Base-by-base conservation (phyloP, 2,113 vertebrate species). In the Tringa solitaria region DNA sequence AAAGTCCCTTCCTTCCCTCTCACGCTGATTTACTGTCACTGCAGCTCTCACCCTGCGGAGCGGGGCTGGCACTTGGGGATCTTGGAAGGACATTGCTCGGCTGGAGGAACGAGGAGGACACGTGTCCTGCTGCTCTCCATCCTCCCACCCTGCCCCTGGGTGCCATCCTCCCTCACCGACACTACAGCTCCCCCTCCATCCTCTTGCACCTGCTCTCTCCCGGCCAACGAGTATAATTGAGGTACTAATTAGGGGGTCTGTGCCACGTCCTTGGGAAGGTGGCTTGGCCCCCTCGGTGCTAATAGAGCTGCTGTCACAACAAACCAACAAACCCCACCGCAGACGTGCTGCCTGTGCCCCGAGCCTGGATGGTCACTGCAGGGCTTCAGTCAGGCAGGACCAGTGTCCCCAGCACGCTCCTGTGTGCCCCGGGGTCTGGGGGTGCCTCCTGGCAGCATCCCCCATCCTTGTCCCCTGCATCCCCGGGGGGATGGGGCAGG, bases 221-320 rank as follows among this genome's bases (percentile, higher is more conserved):
- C 18, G 2, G 74, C 54, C 64, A 37, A 1, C 0, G 2, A 60
- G 27, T 67, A 76, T 76, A 48, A 84, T 96, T 89, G 89, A 41
- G 0, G 9, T 4, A 72, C 73, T 93, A 90, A 96, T 96, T 87
- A 93, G 92, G 45, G 56, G 6, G 75, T 74, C 90, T 92, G 48
- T 14, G 15, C 64, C 46, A 24, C 1, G 39, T 89, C 93, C 85
- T 88, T 32, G 56, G 90, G 96, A 79, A 94, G 93, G 84, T 8
- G 7, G 53, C 75, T 91, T 86, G 67, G 32, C 74, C 89, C 89
- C 37, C 87, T 74, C 1, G 7, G 57, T 87, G 87, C 77, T 85
- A 82, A 91, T 83, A 74, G 57, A 82, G 46, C 77, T 1, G n/a
- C 95, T 91, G 89, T 95, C 95, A 91, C 94, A 93, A 88, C 64